Conservation (phyloP, 2,113 vertebrate species). For the Callorhinus ursinus region DNA sequence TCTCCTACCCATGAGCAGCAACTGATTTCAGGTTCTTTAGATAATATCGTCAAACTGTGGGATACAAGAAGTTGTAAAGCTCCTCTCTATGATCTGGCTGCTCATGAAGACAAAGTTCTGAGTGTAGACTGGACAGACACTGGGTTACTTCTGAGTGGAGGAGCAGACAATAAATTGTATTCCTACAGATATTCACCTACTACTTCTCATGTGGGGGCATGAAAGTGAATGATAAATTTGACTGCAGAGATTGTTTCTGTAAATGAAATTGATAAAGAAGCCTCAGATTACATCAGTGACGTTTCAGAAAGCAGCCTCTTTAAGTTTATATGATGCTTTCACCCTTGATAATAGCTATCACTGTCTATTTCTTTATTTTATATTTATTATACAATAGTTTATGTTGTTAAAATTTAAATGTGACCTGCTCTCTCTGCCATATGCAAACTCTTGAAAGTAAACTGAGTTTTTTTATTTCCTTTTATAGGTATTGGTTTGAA, state of each 20-base stretch:
- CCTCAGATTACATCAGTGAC: background rate
- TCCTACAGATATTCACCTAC: conserved; percentile 73
- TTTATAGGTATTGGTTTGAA: conserved; percentile 58
- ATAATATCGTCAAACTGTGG: conserved; percentile 98
- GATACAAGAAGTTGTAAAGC: conserved; percentile 98
- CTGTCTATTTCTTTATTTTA: background rate
- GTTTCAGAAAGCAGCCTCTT: conserved; percentile 24
- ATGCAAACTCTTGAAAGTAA: conserved; percentile 45
- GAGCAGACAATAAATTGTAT: too few species aligned
- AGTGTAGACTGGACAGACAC: conserved; percentile 97
- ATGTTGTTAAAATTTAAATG: conserved; percentile 36
- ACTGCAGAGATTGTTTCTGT: background rate
- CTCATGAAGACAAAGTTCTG: conserved; percentile 97
- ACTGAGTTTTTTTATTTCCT: background rate
- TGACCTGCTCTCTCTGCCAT: background rate
- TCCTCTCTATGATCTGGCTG: conserved; percentile 96
- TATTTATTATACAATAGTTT: conserved; percentile 69
- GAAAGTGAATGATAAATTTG: conserved; percentile 74
- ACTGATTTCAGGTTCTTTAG: conserved; percentile 96
- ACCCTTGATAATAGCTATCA: conserved; percentile 18
- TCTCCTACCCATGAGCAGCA: conserved; percentile 95
- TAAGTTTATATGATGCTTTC: background rate
- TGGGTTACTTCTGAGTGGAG: too few species aligned
- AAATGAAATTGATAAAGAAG: conserved; percentile 8
- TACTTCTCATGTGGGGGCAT: conserved; percentile 92